phyloP scores from a whole-genome alignment of 2,113 vertebrate species.

The Melospiza melodia region DNA sequence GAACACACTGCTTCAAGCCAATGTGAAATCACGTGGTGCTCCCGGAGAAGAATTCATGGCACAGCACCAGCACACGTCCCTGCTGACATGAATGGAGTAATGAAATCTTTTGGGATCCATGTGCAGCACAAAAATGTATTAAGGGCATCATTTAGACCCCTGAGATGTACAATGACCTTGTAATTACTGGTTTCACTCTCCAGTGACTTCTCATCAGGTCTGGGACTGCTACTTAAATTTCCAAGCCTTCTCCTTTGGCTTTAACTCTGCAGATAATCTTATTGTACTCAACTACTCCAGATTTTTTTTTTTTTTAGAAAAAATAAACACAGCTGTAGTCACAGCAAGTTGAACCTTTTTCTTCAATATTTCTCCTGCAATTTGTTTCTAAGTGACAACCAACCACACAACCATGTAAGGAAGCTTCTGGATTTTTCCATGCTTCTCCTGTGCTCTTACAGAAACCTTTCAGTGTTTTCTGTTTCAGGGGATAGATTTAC shows the following conservation, averaged over 20 bases:
- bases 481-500: not conserved
- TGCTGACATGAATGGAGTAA: not conserved
- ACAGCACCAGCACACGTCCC: not conserved
- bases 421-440: not conserved
- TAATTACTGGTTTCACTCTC: conserved; percentile 56
- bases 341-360: not conserved
- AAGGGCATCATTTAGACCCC: not conserved
- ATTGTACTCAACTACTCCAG: not conserved
- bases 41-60: not conserved
- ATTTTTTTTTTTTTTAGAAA: not conserved
- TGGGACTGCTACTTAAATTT: not conserved
- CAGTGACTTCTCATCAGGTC: conserved; percentile 45
- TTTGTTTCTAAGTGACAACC: not conserved
- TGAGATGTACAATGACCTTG: conserved; percentile 28
- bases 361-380: not conserved
- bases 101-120: conserved; percentile 12
- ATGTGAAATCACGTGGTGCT: not conserved
- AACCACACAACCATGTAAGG: not conserved
- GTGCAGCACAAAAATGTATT: conserved; percentile 30
- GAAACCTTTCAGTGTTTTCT: not conserved
- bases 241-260: not conserved
- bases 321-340: not conserved
- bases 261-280: conserved; percentile 6
- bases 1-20: not conserved
- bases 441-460: not conserved